These are phyloP conservation scores for Heliothis subflexa DNA, from an alignment of 1,140 invertebrate genomes.

Conservation along the genomic window DNA sequence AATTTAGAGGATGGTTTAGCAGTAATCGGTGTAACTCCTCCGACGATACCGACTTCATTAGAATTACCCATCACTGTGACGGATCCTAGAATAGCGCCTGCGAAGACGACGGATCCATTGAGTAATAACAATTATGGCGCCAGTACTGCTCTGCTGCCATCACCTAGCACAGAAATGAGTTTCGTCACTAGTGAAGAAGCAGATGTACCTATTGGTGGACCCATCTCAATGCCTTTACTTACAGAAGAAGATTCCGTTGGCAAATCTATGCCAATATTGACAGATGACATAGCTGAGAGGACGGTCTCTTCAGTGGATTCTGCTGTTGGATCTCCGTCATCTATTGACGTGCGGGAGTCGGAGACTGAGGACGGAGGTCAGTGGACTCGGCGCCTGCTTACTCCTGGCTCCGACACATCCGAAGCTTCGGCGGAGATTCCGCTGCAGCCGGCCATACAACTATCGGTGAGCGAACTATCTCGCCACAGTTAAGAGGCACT, in stretches of 20 bases:
- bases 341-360: constrained; percentile 69
- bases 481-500: constrained; percentile 54
- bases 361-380: constrained; percentile 69
- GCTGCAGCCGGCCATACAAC: constrained; percentile 73
- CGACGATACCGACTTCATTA: constrained; percentile 87
- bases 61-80: constrained; percentile 90
- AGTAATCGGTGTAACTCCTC: constrained; percentile 86
- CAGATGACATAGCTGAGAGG: constrained; percentile 71
- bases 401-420: constrained; percentile 73
- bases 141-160: constrained; percentile 57
- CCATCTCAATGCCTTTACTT: constrained; percentile 78
- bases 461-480: constrained; percentile 69
- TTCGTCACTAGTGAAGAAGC: constrained; percentile 64
- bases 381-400: constrained; percentile 71
- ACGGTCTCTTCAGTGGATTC: constrained; percentile 70
- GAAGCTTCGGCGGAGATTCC: constrained; percentile 75
- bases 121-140: constrained; percentile 34
- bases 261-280: constrained; percentile 81
- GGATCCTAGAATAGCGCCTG: constrained; percentile 88
- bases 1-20: constrained; percentile 87
- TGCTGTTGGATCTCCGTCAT: constrained; percentile 68
- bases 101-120: constrained; percentile 49
- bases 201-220: constrained; percentile 58
- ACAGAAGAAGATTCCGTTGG: constrained; percentile 75
- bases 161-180: constrained; percentile 70